Base-by-base conservation (phyloP, 2,113 vertebrate species). In the Gopherus flavomarginatus region DNA sequence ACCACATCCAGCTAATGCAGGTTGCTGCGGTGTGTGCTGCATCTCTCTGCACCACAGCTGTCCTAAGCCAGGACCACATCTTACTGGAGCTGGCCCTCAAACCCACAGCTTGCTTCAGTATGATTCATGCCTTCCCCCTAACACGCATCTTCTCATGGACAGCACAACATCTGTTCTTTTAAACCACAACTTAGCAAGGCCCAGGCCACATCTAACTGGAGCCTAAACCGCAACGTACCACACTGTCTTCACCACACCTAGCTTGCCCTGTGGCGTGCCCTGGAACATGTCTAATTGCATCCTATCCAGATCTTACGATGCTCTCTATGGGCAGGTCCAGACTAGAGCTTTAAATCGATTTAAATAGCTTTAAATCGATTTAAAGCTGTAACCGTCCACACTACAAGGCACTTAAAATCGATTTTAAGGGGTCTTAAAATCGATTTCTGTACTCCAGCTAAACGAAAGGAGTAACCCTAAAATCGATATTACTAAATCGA, bases 1-100 rank as follows among this genome's bases (percentile, higher is more conserved):
- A 90, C 95, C 86, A 49, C 95, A 94, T 90, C 0, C 0, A 65
- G 79, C 95, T 96, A 27, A 92, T 94, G 95, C 95, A 16, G 53
- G 86, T 90, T 91, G 89, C 89, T 93, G 96, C 0, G 90, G 89
- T 49, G 31, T 27, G 88, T 0, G 69, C 92, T 96, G 1, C 92
- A 90, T 94, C 89, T 87, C 89, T 5, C n/a, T 0, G 2, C 2
- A 57, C 89, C 53, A 1, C 97, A 94, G 92, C 96, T 27, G 81
- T 85, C 90, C 96, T 7, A 8, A 83, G 90, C 81, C 81, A 44
- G 38, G 0, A 35, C 96, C 75, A 0, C 93, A 94, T 27, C 84
- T 87, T 86, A 72, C 77, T 2, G 35, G 88, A 27, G 65, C 92
- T 57, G 89, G 65, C 57, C 90, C 90, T 21, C 1, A 85, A 88